Percentiles rank a stretch among this genome's conserved stretches.
phyloP scores from a whole-genome alignment of 2,113 vertebrate genomes.

The Callaeas wilsoni region DNA sequence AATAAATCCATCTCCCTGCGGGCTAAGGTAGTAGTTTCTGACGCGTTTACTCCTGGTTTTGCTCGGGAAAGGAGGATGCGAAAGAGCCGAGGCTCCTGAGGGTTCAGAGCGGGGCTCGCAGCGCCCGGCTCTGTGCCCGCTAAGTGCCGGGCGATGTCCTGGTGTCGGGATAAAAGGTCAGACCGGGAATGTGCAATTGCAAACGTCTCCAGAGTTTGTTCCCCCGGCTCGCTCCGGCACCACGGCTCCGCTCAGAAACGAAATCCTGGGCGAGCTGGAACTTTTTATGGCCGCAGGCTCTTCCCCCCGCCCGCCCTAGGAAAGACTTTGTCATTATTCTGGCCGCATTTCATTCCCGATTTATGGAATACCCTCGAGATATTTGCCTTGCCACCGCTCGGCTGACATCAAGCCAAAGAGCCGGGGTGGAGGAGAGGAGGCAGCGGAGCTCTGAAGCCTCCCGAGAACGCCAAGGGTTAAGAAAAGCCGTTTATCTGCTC shows the following conservation, averaged over 20 bases:
- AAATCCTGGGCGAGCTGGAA: neutral
- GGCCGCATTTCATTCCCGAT: neutral
- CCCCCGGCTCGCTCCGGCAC: neutral
- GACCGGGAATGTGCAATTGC: accelerated
- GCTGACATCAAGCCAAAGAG: neutral
- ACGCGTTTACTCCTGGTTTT: neutral
- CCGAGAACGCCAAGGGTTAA: slow-evolving; percentile 31
- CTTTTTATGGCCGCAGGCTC: neutral
- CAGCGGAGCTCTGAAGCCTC: neutral
- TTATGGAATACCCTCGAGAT: neutral
- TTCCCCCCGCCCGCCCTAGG: neutral
- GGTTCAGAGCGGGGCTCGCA: neutral
- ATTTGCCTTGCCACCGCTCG: neutral
- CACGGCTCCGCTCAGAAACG: neutral
- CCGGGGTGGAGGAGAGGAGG: neutral
- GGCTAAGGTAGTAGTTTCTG: neutral
- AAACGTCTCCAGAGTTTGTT: neutral
- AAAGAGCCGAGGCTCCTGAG: neutral
- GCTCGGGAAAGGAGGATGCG: neutral
- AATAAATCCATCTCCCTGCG: neutral
- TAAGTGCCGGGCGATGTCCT: neutral
- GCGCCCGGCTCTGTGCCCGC: neutral
- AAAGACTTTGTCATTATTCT: neutral
- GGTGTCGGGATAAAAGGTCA: neutral
- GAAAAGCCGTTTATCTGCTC: neutral